Evolutionary conservation across 2,888 invertebrate genomes (phyloP).

Genomic region (Zaprionus lineosus): DNA sequence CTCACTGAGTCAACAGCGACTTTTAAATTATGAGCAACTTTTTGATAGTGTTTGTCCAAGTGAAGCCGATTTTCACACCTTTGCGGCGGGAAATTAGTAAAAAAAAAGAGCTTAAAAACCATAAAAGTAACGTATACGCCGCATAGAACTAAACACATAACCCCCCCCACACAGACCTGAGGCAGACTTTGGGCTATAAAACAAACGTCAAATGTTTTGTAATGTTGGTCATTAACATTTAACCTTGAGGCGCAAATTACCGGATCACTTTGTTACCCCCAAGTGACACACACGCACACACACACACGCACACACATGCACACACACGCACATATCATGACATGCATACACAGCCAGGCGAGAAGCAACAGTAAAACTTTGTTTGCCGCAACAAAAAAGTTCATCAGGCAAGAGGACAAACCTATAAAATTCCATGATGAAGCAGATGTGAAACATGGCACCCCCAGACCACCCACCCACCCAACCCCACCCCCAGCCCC

Average conservation of each 20-base stretch:
- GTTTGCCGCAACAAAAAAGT: constrained; percentile 59
- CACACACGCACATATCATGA: constrained; percentile 1
- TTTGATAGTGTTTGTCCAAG: constrained; percentile 18
- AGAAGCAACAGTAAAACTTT: constrained; percentile 31
- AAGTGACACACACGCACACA: constrained; percentile 38
- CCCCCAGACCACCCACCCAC: no score
- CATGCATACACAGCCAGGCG: neutral
- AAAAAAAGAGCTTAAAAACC: no score
- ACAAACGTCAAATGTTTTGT: constrained; percentile 69
- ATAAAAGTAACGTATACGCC: constrained; percentile 66
- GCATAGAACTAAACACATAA: constrained; percentile 52
- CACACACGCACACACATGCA: constrained; percentile 4
- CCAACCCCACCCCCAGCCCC: no score
- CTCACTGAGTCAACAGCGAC: constrained; percentile 39
- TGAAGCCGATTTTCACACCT: constrained; percentile 24
- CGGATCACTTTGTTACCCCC: constrained; percentile 71
- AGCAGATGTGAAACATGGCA: constrained; percentile 34
- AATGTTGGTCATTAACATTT: constrained; percentile 76
- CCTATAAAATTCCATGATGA: constrained; percentile 45
- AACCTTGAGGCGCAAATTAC: constrained; percentile 77
- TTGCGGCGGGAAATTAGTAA: constrained; percentile 58
- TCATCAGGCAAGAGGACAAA: constrained; percentile 29
- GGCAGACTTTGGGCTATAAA: constrained; percentile 23
- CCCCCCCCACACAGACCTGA: constrained; percentile 59
- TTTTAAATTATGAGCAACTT: constrained; percentile 54